Evolutionary conservation across 1,140 invertebrate genomes (phyloP), one percentile per base, ranked within the genome.

Genomic region (Protaetia brevitarsis): DNA sequence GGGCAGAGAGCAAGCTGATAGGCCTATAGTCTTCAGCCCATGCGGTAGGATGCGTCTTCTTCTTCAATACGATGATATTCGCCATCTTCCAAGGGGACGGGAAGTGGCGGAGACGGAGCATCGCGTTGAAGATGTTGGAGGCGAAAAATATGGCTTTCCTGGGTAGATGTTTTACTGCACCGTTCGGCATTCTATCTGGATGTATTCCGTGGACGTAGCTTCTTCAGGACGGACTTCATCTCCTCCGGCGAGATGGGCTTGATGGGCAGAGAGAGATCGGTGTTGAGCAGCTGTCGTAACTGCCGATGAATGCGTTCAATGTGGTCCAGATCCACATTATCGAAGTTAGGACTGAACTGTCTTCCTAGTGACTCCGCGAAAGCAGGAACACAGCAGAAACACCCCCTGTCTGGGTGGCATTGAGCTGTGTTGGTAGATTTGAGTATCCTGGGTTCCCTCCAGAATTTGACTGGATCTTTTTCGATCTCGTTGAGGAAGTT

Each of bases 1-100:
- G 3, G 0, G 66, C 68, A 11, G 62, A 66, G 6, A 79, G 66
- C 1, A 79, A 62, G 31, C 76, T 77, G 23, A 80, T 80, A 1
- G 77, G 78, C 45, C 77, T 67, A 60, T 79, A 79, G 23, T 70
- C 77, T 0, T 59, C 13, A 1, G 70, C 69, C 1, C 28, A 13
- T 19, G 37, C 62, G 16, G 63, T 29, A 21, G 72, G 45, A 71
- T 82, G 81, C 6, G 74, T 73, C 3, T 74, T 73, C 72, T 82
- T 81, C 0, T 58, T 73, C 23, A 81, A 74, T 1, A 74, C 66
- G 5, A 78, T 69, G 11, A 80, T 71, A 66, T 68, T 27, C 1
- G 77, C 72, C 11, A 67, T 57, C 66, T 78, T 74, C 74, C 74
- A 79, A 11, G 71, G 68, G 2, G 30, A 13, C 3, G 78, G 78